Evolutionary conservation across 2,113 vertebrate genomes (phyloP), one percentile per base, ranked within the genome.

Genomic region (Hylia prasina): DNA sequence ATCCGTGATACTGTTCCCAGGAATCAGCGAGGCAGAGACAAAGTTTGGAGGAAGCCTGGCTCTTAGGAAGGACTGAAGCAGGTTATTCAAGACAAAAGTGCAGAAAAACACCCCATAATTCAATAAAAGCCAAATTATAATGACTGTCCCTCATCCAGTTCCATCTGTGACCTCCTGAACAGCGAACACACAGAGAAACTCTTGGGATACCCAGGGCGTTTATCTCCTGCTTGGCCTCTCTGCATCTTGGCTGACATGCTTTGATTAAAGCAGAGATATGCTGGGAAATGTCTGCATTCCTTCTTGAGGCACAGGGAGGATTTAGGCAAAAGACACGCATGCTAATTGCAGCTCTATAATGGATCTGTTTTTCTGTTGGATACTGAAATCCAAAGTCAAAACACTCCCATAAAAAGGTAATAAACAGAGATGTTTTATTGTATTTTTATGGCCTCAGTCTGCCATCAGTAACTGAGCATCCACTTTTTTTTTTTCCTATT

Each of bases 301-400:
- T 72, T 20, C 68, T n/a, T 40, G 48, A 77, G 42, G 54, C 70
- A 3, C 1, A 15, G 54, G 18, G 28, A 72, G 21, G 21, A 70
- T 87, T 82, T 71, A 65, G 44, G 25, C 33, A 77, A 51, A 63
- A 63, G 27, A 28, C 6, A 23, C 9, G 2, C 7, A 4, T 95
- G 70, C 33, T 90, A 66, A 86, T 94, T 93, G 80, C 51, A 82
- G 58, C 44, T 23, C 30, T 61, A 4, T 88, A 75, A 94, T 87
- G 64, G 65, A 71, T 89, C 73, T 87, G 47, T 31, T 92, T 88
- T 95, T 89, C 72, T 64, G 23, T 39, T 56, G 82, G 77, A 48
- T 73, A 45, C 71, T 56, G 71, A 96, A 93, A 96, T 68, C 44
- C n/a, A 37, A 84, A 94, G 79, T 92, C 85, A 93, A 89, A 96